Percentiles rank a stretch among this genome's conserved stretches.
Conservation (phyloP, 2,797 vertebrate genomes). For the Cyclura pinguis region DNA sequence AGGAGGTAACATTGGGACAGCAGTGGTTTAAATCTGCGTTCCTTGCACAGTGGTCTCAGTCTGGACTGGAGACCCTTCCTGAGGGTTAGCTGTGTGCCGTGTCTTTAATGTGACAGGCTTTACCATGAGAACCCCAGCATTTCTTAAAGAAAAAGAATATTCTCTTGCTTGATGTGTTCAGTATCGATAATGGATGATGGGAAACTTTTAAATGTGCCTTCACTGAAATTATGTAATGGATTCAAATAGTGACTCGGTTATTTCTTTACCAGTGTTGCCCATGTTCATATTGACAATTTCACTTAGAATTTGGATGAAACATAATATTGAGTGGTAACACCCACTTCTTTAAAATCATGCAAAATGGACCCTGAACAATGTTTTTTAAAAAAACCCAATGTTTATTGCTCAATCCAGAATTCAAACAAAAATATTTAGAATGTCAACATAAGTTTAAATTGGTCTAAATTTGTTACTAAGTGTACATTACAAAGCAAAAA, state of each 20-base stretch:
- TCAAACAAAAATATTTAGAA: too few relatives aligned
- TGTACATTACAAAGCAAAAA: too few relatives aligned
- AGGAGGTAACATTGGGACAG: neutral
- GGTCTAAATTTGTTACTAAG: too few relatives aligned
- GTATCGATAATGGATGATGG: neutral
- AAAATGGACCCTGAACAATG: too few relatives aligned
- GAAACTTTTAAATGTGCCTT: neutral
- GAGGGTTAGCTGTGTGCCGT: neutral
- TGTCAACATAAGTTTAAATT: too few relatives aligned
- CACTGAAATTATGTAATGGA: neutral
- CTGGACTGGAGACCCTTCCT: neutral
- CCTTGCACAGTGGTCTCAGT: neutral
- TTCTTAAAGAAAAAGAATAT: neutral
- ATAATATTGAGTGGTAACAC: too few relatives aligned
- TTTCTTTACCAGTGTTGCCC: neutral
- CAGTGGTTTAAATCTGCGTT: neutral
- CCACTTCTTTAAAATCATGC: too few relatives aligned
- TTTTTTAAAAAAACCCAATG: too few relatives aligned
- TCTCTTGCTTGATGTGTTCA: neutral
- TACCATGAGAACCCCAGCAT: conserved; percentile 11
- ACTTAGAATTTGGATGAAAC: too few relatives aligned
- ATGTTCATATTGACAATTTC: too few relatives aligned
- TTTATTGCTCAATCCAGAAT: too few relatives aligned
- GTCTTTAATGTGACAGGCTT: neutral
- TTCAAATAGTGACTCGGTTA: conserved; percentile 6